These are phyloP conservation scores for Blastobasis lacticolella DNA, from an alignment of 2,888 invertebrate species.

Conservation along the genomic window DNA sequence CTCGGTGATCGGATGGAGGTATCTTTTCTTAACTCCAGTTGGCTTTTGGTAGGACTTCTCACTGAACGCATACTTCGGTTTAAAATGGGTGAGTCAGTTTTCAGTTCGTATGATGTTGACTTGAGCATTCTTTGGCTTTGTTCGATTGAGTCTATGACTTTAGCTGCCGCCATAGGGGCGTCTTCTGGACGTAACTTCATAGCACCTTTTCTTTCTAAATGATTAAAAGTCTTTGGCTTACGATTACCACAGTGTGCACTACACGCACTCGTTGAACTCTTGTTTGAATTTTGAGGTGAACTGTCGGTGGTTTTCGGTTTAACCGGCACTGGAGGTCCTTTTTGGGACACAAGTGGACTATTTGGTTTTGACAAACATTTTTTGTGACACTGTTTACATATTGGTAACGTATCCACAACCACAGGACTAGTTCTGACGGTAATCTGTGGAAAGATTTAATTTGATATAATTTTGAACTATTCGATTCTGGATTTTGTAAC, in stretches of 20 bases:
- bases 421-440: slow-evolving; percentile 85
- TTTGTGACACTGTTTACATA: slow-evolving; percentile 86
- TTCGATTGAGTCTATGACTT: slow-evolving; percentile 66
- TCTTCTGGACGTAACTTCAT: slow-evolving; percentile 66
- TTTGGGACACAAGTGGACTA: slow-evolving; percentile 64
- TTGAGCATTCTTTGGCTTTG: slow-evolving; percentile 68
- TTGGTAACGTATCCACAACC: slow-evolving; percentile 80
- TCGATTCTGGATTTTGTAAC: not conserved
- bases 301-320: slow-evolving; percentile 46
- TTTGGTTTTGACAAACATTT: slow-evolving; percentile 79
- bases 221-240: slow-evolving; percentile 50
- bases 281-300: slow-evolving; percentile 57
- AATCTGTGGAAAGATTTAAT: slow-evolving; percentile 69
- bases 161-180: slow-evolving; percentile 58
- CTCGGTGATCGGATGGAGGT: slow-evolving; percentile 59
- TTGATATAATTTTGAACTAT: not conserved
- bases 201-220: slow-evolving; percentile 66
- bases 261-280: slow-evolving; percentile 55
- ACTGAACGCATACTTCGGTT: slow-evolving; percentile 40
- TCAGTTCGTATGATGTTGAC: slow-evolving; percentile 63
- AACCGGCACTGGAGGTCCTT: slow-evolving; percentile 43
- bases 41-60: slow-evolving; percentile 51
- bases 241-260: slow-evolving; percentile 58
- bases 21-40: slow-evolving; percentile 59
- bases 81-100: slow-evolving; percentile 58